These are phyloP conservation scores for Dimorphilus gyrociliatus DNA, from an alignment of 2,888 invertebrate species.

Conservation along the genomic window DNA sequence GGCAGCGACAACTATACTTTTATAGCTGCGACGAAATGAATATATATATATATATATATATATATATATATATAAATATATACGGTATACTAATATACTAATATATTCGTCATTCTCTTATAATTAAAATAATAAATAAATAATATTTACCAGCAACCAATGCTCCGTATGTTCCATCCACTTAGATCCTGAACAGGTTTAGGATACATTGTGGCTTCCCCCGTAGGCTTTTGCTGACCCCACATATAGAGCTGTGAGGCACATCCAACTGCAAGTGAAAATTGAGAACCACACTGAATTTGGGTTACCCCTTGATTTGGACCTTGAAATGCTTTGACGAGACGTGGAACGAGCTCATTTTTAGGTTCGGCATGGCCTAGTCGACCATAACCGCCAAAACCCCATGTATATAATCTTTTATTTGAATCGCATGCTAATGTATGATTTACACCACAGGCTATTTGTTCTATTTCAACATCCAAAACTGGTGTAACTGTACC, in stretches of 20 bases:
- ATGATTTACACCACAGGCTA: conserved; percentile 78
- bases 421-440: conserved; percentile 71
- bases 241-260: conserved; percentile 58
- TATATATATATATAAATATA: neutral
- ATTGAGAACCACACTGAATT: conserved; percentile 68
- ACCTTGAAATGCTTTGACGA: conserved; percentile 72
- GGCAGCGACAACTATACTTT: conserved; percentile 62
- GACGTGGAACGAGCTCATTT: conserved; percentile 67
- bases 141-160: conserved; percentile 47
- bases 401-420: conserved; percentile 81
- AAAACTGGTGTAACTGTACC: conserved; percentile 58
- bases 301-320: conserved; percentile 64
- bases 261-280: conserved; percentile 50
- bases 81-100: neutral
- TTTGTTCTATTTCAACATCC: conserved; percentile 69
- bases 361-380: conserved; percentile 80
- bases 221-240: conserved; percentile 77
- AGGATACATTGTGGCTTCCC: conserved; percentile 91
- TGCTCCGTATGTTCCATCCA: conserved; percentile 72
- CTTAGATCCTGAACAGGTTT: conserved; percentile 82
- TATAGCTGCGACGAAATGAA: conserved; percentile 40
- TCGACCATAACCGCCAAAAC: conserved; percentile 83
- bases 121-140: neutral
- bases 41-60: neutral
- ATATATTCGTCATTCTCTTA: conserved; percentile 1